Conservation (phyloP, 2,888 invertebrate species). For the Brenthis hecate region DNA sequence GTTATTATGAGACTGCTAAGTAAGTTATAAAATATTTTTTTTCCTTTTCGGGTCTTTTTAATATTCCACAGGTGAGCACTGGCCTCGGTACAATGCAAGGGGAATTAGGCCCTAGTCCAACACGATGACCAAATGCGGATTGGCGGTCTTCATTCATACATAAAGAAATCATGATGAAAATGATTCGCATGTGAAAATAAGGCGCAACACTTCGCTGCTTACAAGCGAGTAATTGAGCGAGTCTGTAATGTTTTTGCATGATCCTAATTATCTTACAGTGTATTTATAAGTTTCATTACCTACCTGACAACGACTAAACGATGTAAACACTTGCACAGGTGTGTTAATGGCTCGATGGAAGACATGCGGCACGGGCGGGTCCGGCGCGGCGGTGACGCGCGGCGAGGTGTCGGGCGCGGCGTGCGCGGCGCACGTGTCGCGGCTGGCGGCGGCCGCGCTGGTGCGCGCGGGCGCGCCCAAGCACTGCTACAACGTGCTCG, state of each 20-base stretch:
- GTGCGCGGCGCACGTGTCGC: constrained; percentile 74
- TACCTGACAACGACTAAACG: no score
- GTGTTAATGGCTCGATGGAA: constrained; percentile 91
- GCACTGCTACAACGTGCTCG: constrained; percentile 70
- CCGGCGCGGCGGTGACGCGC: constrained; percentile 41
- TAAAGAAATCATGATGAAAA: no score
- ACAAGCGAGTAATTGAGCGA: no score
- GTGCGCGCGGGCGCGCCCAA: constrained; percentile 66
- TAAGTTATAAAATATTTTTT: constrained; percentile 63
- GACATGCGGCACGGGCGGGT: constrained; percentile 49
- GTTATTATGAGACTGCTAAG: constrained; percentile 94
- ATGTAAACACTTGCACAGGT: constrained; percentile 60
- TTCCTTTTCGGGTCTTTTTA: neutral
- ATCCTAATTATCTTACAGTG: no score
- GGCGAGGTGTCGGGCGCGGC: constrained; percentile 56
- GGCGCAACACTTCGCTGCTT: no score
- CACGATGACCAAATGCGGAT: no score
- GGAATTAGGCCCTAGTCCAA: no score
- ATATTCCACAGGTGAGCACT: no score
- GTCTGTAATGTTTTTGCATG: no score
- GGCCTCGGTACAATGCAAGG: no score
- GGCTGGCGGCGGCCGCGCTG: constrained; percentile 68
- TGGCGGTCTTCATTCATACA: no score
- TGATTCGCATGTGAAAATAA: no score
- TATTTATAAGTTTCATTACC: neutral